phyloP scores from a whole-genome alignment of 2,888 invertebrate genomes.

The Acronicta aceris region DNA sequence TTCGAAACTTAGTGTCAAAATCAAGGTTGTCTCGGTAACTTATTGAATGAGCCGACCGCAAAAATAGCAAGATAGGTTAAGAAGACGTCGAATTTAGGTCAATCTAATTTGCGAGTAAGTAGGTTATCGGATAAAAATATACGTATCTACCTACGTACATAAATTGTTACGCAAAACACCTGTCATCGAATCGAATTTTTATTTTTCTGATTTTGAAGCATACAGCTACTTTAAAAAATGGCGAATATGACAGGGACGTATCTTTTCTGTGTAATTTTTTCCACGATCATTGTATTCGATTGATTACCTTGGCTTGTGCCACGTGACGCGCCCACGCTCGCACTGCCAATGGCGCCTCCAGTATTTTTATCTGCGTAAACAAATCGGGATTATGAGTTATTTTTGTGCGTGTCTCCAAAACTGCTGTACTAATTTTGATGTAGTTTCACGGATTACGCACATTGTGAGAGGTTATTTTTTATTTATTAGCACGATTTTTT shows the following conservation, averaged over 20 bases:
- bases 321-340: conserved; percentile 33
- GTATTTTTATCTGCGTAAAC: conserved; percentile 37
- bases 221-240: not conserved
- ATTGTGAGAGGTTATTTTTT: conserved; percentile 26
- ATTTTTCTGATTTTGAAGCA: not conserved
- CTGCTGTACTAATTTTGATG: conserved; percentile 31
- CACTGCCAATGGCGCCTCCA: conserved; percentile 24
- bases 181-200: conserved; percentile 24
- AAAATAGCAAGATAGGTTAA: not conserved
- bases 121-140: conserved; percentile 50
- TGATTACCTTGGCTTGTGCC: conserved; percentile 36
- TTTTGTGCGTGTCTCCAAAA: conserved; percentile 35
- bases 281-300: conserved; percentile 27
- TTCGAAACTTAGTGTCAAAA: conserved; percentile 43
- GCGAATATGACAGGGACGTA: not conserved
- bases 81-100: conserved; percentile 22
- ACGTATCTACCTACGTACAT: not conserved
- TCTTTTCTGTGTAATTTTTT: not conserved
- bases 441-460: conserved; percentile 27
- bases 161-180: conserved; percentile 35
- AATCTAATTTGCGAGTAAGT: conserved; percentile 45
- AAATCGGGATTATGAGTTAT: conserved; percentile 40
- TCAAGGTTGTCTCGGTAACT: conserved; percentile 45
- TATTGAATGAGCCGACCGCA: not conserved
- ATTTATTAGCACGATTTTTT: conserved; percentile 37